Conservation (phyloP, 2,888 invertebrate genomes). For the Pegoplata infirma region DNA sequence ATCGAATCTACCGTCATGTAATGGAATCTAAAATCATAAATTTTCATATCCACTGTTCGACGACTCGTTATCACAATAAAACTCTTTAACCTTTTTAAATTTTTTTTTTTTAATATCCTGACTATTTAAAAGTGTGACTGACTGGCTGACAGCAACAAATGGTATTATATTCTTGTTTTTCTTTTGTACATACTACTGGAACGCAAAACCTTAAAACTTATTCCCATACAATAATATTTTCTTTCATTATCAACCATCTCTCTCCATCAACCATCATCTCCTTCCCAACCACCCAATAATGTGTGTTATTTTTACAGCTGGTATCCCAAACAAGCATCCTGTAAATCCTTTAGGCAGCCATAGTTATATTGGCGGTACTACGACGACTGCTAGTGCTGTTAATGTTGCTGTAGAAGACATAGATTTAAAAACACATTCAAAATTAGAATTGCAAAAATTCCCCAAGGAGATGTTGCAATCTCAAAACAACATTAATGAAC, state of each 20-base stretch:
- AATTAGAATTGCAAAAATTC: conserved; percentile 74
- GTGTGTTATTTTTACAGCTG: conserved; percentile 32
- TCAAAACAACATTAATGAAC: conserved; percentile 61
- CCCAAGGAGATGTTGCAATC: conserved; percentile 67
- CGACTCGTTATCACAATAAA: conserved; percentile 17
- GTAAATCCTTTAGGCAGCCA: conserved; percentile 45
- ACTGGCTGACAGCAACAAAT: conserved; percentile 7
- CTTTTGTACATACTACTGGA: conserved; percentile 29
- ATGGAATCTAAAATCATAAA: too few species aligned
- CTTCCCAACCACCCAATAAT: too few species aligned
- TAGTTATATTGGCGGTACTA: conserved; percentile 14
- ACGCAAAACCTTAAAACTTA: conserved; percentile 24
- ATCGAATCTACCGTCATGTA: too few species aligned
- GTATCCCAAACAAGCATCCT: conserved; percentile 27
- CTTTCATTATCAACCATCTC: too few species aligned
- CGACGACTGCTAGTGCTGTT: conserved; percentile 32
- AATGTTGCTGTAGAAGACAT: conserved; percentile 25
- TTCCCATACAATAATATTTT: background rate
- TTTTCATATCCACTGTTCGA: background rate
- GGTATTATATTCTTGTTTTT: background rate
- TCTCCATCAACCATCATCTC: too few species aligned
- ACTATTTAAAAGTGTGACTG: conserved; percentile 7
- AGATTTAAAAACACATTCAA: conserved; percentile 67
- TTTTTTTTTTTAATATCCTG: background rate
- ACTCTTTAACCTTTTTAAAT: conserved; percentile 19